Conservation (phyloP, 1,140 invertebrate species). For the Dryas iulia region DNA sequence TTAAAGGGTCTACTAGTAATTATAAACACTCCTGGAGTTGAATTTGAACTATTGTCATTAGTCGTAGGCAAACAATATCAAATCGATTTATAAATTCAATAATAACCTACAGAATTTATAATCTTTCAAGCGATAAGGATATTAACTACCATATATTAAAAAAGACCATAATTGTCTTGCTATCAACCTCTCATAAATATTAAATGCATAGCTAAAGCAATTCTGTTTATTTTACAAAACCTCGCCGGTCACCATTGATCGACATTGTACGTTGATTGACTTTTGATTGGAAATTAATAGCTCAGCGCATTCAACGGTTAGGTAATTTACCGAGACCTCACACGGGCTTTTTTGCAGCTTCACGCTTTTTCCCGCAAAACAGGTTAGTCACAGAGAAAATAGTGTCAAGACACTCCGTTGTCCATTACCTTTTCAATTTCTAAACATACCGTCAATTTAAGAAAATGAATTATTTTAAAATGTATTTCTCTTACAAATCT, state of each 20-base stretch:
- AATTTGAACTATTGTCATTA: too few relatives aligned
- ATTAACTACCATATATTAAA: not conserved
- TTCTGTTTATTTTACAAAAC: conserved; percentile 5
- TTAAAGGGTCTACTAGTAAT: too few relatives aligned
- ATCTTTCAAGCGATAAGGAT: too few relatives aligned
- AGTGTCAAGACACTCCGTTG: too few relatives aligned
- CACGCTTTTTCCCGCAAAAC: too few relatives aligned
- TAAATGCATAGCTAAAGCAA: not conserved
- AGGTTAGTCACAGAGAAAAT: too few relatives aligned
- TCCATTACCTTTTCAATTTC: too few relatives aligned
- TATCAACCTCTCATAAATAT: not conserved
- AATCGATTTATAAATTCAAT: too few relatives aligned
- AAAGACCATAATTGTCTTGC: not conserved
- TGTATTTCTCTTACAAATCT: not conserved
- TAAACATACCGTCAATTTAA: not conserved
- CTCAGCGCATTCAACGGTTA: not conserved
- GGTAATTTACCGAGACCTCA: not conserved
- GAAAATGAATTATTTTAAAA: not conserved
- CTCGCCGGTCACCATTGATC: conserved; percentile 1
- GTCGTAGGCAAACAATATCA: too few relatives aligned
- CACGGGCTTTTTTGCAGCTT: too few relatives aligned
- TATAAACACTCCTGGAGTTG: too few relatives aligned
- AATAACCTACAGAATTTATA: too few relatives aligned
- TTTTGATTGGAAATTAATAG: conserved; percentile 26
- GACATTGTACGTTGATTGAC: conserved; percentile 22